Base-by-base conservation (phyloP, 2,888 invertebrate genomes). In the Altica lythri region DNA sequence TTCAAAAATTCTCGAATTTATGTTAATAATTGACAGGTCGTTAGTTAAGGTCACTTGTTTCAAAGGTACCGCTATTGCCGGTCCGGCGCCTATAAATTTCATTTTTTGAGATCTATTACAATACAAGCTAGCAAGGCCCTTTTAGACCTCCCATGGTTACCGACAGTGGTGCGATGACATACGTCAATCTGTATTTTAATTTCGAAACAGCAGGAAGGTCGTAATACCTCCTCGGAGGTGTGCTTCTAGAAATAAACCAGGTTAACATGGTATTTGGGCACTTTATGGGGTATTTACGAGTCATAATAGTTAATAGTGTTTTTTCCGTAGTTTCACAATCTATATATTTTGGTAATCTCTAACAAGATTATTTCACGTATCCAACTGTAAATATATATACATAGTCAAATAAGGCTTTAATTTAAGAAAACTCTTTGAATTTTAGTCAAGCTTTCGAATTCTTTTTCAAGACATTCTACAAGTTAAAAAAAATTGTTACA, bases 131-230 rank as follows among this genome's bases (percentile, higher is more conserved):
- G 48, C 8, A 25, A 37, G 35, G 17, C 46, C 34, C 34, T 51
- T 52, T 45, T 30, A 52, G 37, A 45, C 37, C 52, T 30, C 52
- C 52, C 45, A 30, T 29, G 19, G 38, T 14, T 22, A 27, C 52
- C 38, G 38, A 52, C 45, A 38, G 37, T 45, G 52, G 45, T 44
- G 38, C 52, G 52, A 45, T 52, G 52, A 52, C 45, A 38, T 45
- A 44, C 52, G 45, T 52, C 52, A 52, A 45, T 45, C 45, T 45
- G 30, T 12, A 38, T 52, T 49, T 45, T 52, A 45, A 30, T 45
- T 37, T 42, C 32, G 12, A 30, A 44, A 45, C 52, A 38, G 40
- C 49, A 12, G 49, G 49, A 27, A 29, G 49, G 30, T 32, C 32
- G 19, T 48, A 48, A 29, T 48, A 48, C 38, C 30, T 49, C 16